A percentile compares a stretch with the other conserved stretches of the same genome.
These are phyloP conservation scores for Nylanderia fulva DNA, from an alignment of 1,140 invertebrate genomes.

Conservation along the genomic window DNA sequence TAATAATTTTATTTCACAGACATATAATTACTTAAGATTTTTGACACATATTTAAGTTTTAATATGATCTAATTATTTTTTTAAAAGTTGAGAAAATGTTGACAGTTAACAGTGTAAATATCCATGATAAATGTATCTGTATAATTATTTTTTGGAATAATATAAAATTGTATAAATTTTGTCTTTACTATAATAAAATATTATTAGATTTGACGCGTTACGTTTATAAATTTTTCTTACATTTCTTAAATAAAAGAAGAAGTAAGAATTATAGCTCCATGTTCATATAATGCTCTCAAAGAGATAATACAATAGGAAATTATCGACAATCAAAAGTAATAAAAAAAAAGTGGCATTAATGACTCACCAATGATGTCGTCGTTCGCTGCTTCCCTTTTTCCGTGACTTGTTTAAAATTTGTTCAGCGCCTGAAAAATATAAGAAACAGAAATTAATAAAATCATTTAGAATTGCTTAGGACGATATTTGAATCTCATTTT, in stretches of 20 bases:
- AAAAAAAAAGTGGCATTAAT: conserved; percentile 60
- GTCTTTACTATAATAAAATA: not conserved
- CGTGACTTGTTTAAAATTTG: conserved; percentile 12
- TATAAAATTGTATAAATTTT: not conserved
- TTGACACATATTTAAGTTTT: conserved; percentile 6
- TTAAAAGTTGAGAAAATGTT: not conserved
- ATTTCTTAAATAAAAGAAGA: not conserved
- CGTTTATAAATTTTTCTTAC: conserved; percentile 5
- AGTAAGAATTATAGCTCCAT: not conserved
- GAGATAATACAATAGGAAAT: conserved; percentile 23
- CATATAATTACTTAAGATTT: not conserved
- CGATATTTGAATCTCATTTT: not conserved
- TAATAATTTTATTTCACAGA: not conserved
- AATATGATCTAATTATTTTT: conserved; percentile 2
- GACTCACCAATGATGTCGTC: conserved; percentile 65
- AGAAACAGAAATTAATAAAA: not conserved
- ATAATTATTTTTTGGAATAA: not conserved
- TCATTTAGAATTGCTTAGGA: not conserved
- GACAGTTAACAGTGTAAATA: not conserved
- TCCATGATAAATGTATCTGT: not conserved
- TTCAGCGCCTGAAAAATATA: conserved; percentile 55
- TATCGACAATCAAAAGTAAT: not conserved
- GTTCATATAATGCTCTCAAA: not conserved
- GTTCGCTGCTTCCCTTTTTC: conserved; percentile 2
- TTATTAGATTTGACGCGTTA: not conserved